Conservation (phyloP, 2,888 invertebrate species). For the Nymphalis urticae region DNA sequence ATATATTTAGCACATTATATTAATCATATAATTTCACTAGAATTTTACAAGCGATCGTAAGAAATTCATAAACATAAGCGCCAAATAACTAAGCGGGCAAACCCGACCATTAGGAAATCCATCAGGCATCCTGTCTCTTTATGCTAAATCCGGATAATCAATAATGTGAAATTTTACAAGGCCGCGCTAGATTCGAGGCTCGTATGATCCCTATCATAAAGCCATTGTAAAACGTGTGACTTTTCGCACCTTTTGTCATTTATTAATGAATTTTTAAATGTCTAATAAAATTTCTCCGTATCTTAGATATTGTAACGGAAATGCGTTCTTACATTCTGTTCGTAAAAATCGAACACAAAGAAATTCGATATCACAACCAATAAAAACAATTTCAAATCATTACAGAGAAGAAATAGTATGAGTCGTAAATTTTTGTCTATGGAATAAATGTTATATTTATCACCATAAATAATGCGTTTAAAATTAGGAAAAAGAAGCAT, state of each 20-base stretch:
- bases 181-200: slow-evolving; percentile 36
- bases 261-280: slow-evolving; percentile 18
- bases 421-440: too few species aligned
- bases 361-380: not conserved
- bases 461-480: not conserved
- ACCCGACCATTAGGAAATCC: slow-evolving; percentile 41
- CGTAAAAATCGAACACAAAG: too few species aligned
- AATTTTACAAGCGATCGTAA: not conserved
- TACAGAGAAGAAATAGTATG: too few species aligned
- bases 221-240: slow-evolving; percentile 24
- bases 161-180: slow-evolving; percentile 46
- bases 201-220: slow-evolving; percentile 16
- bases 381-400: not conserved
- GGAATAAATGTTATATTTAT: not conserved
- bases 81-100: slow-evolving; percentile 40
- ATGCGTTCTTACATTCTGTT: not conserved
- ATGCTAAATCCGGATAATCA: slow-evolving; percentile 43
- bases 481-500: not conserved
- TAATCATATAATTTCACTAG: slow-evolving; percentile 11
- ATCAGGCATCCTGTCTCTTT: slow-evolving; percentile 21
- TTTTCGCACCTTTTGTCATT: slow-evolving; percentile 27
- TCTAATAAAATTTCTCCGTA: slow-evolving; percentile 22
- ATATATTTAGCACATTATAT: not conserved
- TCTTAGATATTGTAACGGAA: not conserved
- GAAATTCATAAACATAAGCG: slow-evolving; percentile 13